Evolutionary conservation across 1,140 invertebrate genomes (phyloP).

Genomic region (Hyposmocoma kahamanoa): DNA sequence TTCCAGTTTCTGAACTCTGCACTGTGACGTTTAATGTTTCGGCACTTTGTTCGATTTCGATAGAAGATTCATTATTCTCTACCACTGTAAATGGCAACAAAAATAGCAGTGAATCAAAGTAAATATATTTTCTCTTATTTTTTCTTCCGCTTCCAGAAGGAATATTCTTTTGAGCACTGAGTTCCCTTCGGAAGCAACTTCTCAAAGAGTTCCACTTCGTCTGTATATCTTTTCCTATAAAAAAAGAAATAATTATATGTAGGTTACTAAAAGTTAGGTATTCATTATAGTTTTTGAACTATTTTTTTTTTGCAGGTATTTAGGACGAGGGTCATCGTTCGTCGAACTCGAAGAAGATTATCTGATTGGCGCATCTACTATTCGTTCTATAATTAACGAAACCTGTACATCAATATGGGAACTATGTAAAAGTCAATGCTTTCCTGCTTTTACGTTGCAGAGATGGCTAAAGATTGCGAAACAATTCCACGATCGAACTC

Average conservation of each 20-base stretch:
- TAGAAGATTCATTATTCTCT: neutral
- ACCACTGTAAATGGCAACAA: constrained; percentile 1
- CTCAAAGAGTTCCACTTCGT: constrained; percentile 16
- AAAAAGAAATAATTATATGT: constrained; percentile 15
- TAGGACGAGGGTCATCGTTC: constrained; percentile 15
- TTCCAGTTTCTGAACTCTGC: too few species aligned
- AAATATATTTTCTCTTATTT: constrained; percentile 12
- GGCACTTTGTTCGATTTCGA: neutral
- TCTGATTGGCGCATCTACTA: constrained; percentile 16
- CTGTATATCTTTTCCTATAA: constrained; percentile 9
- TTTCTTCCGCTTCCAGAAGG: constrained; percentile 10
- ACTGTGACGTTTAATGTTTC: too few species aligned
- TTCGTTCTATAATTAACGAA: constrained; percentile 13
- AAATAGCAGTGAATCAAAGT: neutral
- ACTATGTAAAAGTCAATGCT: constrained; percentile 11
- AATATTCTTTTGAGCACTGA: too few species aligned
- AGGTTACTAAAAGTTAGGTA: neutral
- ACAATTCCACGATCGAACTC: constrained; percentile 36
- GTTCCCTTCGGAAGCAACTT: constrained; percentile 11
- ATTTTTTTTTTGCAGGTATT: constrained; percentile 24
- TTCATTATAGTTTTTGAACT: constrained; percentile 5
- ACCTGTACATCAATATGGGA: constrained; percentile 21
- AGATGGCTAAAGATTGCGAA: constrained; percentile 19
- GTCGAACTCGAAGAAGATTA: constrained; percentile 13
- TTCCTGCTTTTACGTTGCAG: constrained; percentile 12